These are phyloP conservation scores for Arizona elegans DNA, from an alignment of 2,113 vertebrate genomes.

Conservation along the genomic window DNA sequence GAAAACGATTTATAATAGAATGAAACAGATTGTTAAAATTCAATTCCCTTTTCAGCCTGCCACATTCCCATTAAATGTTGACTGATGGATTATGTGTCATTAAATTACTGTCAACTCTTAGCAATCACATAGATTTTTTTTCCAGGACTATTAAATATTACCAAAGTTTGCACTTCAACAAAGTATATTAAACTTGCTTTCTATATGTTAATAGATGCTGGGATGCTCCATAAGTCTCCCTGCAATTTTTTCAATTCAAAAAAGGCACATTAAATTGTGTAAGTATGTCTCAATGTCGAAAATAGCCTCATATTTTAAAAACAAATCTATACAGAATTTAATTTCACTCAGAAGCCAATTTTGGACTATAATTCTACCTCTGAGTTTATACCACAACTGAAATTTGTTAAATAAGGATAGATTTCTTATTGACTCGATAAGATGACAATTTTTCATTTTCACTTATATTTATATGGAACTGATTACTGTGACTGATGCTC, in stretches of 20 bases:
- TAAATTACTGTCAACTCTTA: neutral
- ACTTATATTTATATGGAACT: neutral
- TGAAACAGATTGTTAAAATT: neutral
- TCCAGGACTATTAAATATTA: neutral
- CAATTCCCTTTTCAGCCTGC: neutral
- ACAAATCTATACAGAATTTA: neutral
- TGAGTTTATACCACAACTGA: neutral
- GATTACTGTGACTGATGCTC: neutral
- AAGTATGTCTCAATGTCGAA: neutral
- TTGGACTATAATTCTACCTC: neutral
- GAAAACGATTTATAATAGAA: neutral
- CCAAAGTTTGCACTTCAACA: neutral
- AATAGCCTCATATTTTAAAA: neutral
- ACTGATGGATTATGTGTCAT: neutral
- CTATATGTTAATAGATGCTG: neutral
- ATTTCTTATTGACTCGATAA: neutral
- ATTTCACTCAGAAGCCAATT: neutral
- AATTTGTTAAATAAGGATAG: neutral
- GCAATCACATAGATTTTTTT: neutral
- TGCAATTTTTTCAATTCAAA: neutral
- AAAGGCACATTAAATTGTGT: neutral
- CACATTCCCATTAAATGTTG: neutral
- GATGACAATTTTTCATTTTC: neutral
- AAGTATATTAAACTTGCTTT: neutral
- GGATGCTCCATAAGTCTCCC: neutral